Evolutionary conservation across 2,888 invertebrate species (phyloP), one percentile per base, ranked within the genome.

Genomic region (Automeris io): DNA sequence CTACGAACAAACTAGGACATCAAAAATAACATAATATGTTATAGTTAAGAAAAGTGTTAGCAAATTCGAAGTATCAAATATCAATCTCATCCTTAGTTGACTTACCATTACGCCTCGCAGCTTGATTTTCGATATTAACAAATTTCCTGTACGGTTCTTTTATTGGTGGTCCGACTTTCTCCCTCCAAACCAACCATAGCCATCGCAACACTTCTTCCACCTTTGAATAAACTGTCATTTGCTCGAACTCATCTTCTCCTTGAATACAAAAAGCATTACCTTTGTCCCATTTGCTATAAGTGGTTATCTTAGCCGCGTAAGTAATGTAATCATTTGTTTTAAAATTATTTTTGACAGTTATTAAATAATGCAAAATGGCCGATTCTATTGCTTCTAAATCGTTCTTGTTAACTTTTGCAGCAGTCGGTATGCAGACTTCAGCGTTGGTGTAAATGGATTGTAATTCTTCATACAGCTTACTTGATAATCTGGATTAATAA

Each of bases 151-250:
- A 94, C 2, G 88, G 68, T 9, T 76, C 55, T 41, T 79, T 89
- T 66, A 92, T 88, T 2, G 74, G 65, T 0, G 79, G 79, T 1
- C 91, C 91, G 5, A 91, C 88, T 8, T 78, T 87, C 45, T 91
- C 80, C 45, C 93, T 81, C 93, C 93, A 94, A 3, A 77, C 74
- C 9, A 80, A 61, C 94, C 94, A 94, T 0, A 89, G 74, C 88
- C 90, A 90, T 44, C 74, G 71, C 37, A 92, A 70, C 33, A 89
- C 80, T 2, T 72, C 58, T 46, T 86, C 80, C 18, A 81, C 75
- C 33, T 60, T 79, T 1, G 83, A 76, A 36, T 71, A 67, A 9
- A 75, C 70, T 89, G 92, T 90, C 29, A 92, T 53, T 8, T 74
- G 74, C 34, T 90, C 89, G 50, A 93, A 72, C 53, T 91, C 91